These are phyloP conservation scores for Drosophila nigromelanica DNA, from an alignment of 1,140 invertebrate species.

Conservation along the genomic window DNA sequence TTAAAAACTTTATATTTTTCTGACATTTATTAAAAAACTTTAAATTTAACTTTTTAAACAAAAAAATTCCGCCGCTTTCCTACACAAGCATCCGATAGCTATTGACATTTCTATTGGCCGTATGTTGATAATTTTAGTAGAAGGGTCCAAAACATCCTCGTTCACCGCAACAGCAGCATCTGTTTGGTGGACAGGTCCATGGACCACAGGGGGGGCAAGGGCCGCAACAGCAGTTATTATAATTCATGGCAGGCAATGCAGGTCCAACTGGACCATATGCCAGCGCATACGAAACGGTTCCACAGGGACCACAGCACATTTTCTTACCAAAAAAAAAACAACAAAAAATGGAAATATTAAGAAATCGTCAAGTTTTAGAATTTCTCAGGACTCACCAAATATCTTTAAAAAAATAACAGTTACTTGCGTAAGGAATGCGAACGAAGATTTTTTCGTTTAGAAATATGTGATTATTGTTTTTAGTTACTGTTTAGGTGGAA, in stretches of 20 bases:
- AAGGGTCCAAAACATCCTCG: conserved; percentile 66
- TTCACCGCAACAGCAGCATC: conserved; percentile 56
- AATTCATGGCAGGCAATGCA: conserved; percentile 66
- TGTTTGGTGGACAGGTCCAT: conserved; percentile 69
- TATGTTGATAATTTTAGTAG: conserved; percentile 31
- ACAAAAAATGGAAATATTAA: neutral
- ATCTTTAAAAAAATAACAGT: neutral
- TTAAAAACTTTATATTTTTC: too few species aligned
- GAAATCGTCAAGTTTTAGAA: neutral
- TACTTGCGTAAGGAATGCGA: conserved; percentile 25
- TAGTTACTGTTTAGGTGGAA: neutral
- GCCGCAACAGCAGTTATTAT: conserved; percentile 60
- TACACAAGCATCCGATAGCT: conserved; percentile 2
- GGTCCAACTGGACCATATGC: conserved; percentile 66
- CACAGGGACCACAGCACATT: conserved; percentile 51
- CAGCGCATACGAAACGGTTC: conserved; percentile 61
- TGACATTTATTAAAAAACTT: too few species aligned
- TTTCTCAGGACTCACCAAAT: conserved; percentile 1
- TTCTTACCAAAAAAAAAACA: neutral
- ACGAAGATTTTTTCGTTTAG: conserved; percentile 39
- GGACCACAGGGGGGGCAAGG: conserved; percentile 66
- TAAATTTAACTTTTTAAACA: too few species aligned
- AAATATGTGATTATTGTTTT: conserved; percentile 5
- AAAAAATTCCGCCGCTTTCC: conserved; percentile 29
- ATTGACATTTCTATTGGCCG: neutral